Base-by-base conservation (phyloP, 2,888 invertebrate species). In the Rotaria macrura region DNA sequence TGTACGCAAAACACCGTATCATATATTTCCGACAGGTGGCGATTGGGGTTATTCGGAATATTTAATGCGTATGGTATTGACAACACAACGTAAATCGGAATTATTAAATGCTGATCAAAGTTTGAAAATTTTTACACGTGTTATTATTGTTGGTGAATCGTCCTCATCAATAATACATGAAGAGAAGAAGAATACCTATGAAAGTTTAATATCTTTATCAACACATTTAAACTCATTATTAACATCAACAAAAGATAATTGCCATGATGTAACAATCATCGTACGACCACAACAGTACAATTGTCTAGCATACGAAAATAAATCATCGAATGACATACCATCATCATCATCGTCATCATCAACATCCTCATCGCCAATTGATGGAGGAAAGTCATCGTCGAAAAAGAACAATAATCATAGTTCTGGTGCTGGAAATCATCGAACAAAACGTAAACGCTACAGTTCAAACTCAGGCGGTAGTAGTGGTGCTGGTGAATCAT, bases 111-210 rank as follows among this genome's bases (percentile, higher is more conserved):
- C 79, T 14, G 79, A 79, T 79, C 79, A 79, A 79, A 79, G 79
- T 79, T 79, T 79, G n/a, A 79, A 79, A 79, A 79, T 79, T 20
- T 79, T 79, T 79, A 79, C 79, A 43, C 79, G 79, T 25, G 79
- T 79, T 14, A 79, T 79, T n/a, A 79, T 79, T 43, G 79, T 79
- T 79, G 79, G 79, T n/a, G 79, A 79, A 79, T 79, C 79, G 7
- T 79, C 40, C 10, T 79, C 79, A n/a, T 40, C 40, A 34, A 40
- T 40, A 10, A 79, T 79, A 43, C 79, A 79, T n/a, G 40, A 79
- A 43, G 79, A 79, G 20, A 79, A 79, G 43, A 79, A 79, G 43
- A 79, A 79, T 43, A 79, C 79, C 12, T 79, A 79, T 79, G 79
- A 79, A 40, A 79, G 43, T 79, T n/a, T 79, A n/a, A n/a, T 43